Evolutionary conservation across 2,797 vertebrate species (phyloP), one percentile per base, ranked within the genome.

Genomic region (Lacerta agilis): DNA sequence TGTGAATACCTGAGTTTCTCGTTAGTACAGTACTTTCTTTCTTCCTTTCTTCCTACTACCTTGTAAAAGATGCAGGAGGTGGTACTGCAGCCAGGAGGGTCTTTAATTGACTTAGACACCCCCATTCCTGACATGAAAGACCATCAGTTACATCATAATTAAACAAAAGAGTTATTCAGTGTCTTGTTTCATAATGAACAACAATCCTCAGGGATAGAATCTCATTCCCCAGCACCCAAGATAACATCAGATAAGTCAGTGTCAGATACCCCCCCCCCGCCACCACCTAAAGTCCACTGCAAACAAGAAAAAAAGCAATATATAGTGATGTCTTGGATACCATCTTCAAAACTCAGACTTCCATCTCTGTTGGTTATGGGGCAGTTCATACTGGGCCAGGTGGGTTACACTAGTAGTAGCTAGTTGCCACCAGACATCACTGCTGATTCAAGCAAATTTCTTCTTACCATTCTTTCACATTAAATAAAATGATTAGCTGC

Each of bases 131-230:
- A 93, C 91, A 92, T 91, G 81, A 95, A 93, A 92, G 89, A 86
- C 79, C 87, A 92, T 82, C 78, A 73, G 88, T 77, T 91, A 81
- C 91, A 92, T 90, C 66, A 90, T 89, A 93, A 93, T 71, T 23
- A 87, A 58, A 88, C 25, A 87, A 93, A 78, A 93, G 79, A 89
- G 84, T 91, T 72, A 11, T 2, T 18, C 36, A 79, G 86, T 89
- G 82, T 69, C 43, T 91, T 79, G 49, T 91, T 88, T n/a, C 87
- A 83, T 85, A 91, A 92, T n/a, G 89, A 90, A 95, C 69, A 86
- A 75, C 76, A 10, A 18, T 7, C 91, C 55, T 61, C 0, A 5
- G 66, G 79, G 89, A 71, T 6, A 45, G 38, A 76, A 86, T 61
- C 3, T 8, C 0, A 9, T 33, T 73, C 81, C 2, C 0, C 25